Evolutionary conservation across 2,888 invertebrate genomes (phyloP).

Genomic region (Nomada flava): DNA sequence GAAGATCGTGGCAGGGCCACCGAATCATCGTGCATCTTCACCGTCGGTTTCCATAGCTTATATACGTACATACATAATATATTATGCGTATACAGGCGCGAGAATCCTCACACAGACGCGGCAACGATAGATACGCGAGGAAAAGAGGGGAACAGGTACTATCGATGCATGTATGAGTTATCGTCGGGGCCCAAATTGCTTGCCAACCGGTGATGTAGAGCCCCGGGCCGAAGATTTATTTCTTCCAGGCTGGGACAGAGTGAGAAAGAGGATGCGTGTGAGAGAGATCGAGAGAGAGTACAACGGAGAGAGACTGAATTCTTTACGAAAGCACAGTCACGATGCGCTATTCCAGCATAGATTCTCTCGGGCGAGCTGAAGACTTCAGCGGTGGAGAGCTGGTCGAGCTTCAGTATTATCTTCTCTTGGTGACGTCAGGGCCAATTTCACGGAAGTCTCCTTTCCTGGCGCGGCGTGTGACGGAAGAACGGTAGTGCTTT

Average conservation of each 20-base stretch:
- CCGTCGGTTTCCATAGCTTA: slow-evolving; percentile 50
- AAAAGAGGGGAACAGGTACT: slow-evolving; percentile 68
- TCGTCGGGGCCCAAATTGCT: slow-evolving; percentile 83
- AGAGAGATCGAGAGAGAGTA: slow-evolving; percentile 13
- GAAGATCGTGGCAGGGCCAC: slow-evolving; percentile 43
- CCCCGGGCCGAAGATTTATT: slow-evolving; percentile 82
- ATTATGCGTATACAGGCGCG: slow-evolving; percentile 54
- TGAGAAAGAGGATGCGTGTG: slow-evolving; percentile 14
- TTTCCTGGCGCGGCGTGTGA: slow-evolving; percentile 25
- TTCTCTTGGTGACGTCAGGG: slow-evolving; percentile 68
- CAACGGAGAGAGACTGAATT: slow-evolving; percentile 38
- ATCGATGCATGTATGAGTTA: slow-evolving; percentile 84
- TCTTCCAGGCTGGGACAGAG: slow-evolving; percentile 69
- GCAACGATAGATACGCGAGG: slow-evolving; percentile 31
- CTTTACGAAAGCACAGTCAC: slow-evolving; percentile 64
- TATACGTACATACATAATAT: slow-evolving; percentile 64
- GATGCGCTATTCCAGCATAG: slow-evolving; percentile 58
- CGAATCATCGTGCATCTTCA: slow-evolving; percentile 59
- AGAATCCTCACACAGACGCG: slow-evolving; percentile 26
- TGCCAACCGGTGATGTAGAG: slow-evolving; percentile 84
- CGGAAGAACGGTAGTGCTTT: slow-evolving; percentile 28
- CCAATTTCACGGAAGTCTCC: slow-evolving; percentile 75
- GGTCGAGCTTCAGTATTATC: slow-evolving; percentile 71
- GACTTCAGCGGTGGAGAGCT: background rate
- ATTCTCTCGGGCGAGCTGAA: slow-evolving; percentile 36